Evolutionary conservation across 2,797 vertebrate genomes (phyloP).

Genomic region (Darevskia nairensis): DNA sequence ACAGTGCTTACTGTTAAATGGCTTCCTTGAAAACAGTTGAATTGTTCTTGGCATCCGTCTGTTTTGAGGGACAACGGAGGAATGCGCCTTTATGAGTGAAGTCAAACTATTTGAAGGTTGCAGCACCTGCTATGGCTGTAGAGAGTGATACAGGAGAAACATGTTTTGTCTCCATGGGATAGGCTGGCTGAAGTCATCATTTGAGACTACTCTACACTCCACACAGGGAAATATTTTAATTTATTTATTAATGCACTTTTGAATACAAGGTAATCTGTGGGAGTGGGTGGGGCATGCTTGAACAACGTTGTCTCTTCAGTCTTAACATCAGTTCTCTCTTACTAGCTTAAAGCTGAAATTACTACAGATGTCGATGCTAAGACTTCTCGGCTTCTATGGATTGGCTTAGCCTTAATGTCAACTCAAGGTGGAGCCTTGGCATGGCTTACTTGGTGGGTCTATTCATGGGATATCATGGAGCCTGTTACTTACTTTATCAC

Average conservation of each 20-base stretch:
- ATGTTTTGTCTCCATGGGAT: not conserved
- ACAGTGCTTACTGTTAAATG: not conserved
- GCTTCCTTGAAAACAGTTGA: not conserved
- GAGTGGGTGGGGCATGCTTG: not conserved
- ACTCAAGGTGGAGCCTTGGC: conserved; percentile 91
- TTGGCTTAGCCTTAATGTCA: conserved; percentile 89
- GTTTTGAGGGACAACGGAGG: too few species aligned
- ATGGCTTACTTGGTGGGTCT: conserved; percentile 98
- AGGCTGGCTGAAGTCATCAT: not conserved
- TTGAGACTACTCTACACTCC: not conserved
- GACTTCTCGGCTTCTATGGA: conserved; percentile 83
- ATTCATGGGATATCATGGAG: conserved; percentile 98
- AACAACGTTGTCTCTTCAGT: not conserved
- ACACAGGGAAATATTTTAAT: not conserved
- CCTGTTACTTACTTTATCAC: conserved; percentile 96
- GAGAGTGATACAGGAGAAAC: too few species aligned
- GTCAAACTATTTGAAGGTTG: too few species aligned
- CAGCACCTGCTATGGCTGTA: too few species aligned
- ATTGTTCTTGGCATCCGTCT: too few species aligned
- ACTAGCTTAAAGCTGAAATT: conserved; percentile 86
- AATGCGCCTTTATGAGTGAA: too few species aligned
- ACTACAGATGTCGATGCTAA: conserved; percentile 77
- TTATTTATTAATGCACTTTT: not conserved
- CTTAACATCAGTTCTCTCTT: conserved; percentile 24
- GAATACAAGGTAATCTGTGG: not conserved